Base-by-base conservation (phyloP, 2,797 vertebrate genomes). In the Ptychobarbus kaznakovi region DNA sequence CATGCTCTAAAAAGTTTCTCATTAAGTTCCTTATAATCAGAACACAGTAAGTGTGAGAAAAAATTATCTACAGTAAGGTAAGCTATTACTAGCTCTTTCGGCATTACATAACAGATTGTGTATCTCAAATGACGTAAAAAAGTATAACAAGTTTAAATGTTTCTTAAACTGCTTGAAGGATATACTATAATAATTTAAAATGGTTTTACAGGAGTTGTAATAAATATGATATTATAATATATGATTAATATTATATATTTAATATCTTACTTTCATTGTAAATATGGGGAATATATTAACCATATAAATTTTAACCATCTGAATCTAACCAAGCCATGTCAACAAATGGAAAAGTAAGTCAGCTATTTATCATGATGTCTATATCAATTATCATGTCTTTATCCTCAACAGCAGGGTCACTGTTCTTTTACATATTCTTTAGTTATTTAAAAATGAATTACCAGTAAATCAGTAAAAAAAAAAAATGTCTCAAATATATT, bases 1-100 rank as follows among this genome's bases (percentile, higher is more conserved):
- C 68, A 38, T 13, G 40, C n/a, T 61, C 65, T 79, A 3, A 84
- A 70, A 79, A 53, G 70, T 40, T 75, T 66, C 42, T 40, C 56
- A 49, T 83, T 51, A 51, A 9, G 32, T 8, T 83, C 35, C 15
- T 28, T 3, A 18, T 51, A 83, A 51, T 40, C 72, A 66, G 58
- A 83, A 66, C 2, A 66, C 58, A 40, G 42, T 49, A 15, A 3
- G 16, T 53, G 11, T 69, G 46, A 84, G n/a, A 69, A 76, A 18
- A 61, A 66, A 8, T 66, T 4, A 32, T 15, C 53, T 13, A 49
- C 18, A 63, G 28, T 63, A 82, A 35, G 12, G 40, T 65, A 63
- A 74, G 20, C 12, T 32, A 68, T 32, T 75, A 40, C 32, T 25
- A 65, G 56, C 42, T 66, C 18, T 80, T 66, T 80, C 6, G 20